A percentile compares a stretch with the other conserved stretches of the same genome.
phyloP scores from a whole-genome alignment of 2,113 vertebrate genomes.

The Ploceus nigricollis region DNA sequence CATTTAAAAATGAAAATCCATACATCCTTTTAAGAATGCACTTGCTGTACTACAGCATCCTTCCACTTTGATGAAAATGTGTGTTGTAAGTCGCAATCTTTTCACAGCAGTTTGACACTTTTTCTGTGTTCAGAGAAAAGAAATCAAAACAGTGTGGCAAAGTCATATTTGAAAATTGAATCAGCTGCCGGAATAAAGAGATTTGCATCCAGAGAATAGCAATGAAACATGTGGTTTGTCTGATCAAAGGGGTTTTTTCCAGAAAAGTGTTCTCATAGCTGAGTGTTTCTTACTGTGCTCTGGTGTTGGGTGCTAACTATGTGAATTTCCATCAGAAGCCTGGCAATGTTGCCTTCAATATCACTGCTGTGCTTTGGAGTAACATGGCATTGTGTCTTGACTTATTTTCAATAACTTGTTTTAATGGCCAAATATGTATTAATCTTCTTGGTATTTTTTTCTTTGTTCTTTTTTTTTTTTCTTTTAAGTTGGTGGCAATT shows the following conservation, averaged over 20 bases:
- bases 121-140: conserved; percentile 6
- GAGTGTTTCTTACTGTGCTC: not conserved
- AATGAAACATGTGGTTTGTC: not conserved
- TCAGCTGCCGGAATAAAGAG: not conserved
- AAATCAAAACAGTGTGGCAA: conserved; percentile 4
- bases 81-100: not conserved
- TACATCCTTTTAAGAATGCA: not conserved
- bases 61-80: not conserved
- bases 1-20: conserved; percentile 27
- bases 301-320: not conserved
- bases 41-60: not conserved
- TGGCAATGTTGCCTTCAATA: not conserved
- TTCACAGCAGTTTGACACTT: conserved; percentile 17
- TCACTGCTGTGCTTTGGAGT: not conserved
- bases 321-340: not conserved
- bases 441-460: not conserved
- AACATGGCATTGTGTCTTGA: not conserved
- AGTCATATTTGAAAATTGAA: conserved; percentile 13
- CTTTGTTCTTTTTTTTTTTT: not conserved
- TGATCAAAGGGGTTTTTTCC: not conserved
- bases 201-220: not conserved
- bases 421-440: not conserved
- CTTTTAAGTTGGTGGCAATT: conserved; percentile 85
- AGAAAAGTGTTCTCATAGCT: not conserved
- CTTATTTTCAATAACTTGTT: not conserved